Conservation (phyloP, 2,888 invertebrate genomes). For the Archaeoteleia sp. region DNA sequence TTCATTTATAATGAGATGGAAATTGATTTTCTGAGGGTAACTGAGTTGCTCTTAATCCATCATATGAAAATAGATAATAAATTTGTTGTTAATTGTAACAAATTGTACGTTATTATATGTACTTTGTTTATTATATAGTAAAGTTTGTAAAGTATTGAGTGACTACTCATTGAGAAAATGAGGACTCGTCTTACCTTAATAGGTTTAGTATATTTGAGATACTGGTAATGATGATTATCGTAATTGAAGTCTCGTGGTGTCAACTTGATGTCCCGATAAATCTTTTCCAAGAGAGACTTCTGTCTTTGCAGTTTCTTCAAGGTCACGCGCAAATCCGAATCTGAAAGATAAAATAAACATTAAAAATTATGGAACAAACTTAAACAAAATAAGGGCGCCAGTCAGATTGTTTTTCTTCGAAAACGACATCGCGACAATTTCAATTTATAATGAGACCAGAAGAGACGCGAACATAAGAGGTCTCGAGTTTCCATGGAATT, state of each 20-base stretch:
- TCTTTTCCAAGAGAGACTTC: slow-evolving; percentile 65
- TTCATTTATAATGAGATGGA: no score
- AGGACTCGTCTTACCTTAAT: slow-evolving; percentile 77
- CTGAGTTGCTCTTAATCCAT: no score
- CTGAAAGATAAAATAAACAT: slow-evolving; percentile 50
- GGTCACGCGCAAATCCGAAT: slow-evolving; percentile 62
- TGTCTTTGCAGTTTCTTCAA: slow-evolving; percentile 66
- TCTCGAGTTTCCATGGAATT: slow-evolving; percentile 33
- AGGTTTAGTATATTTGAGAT: slow-evolving; percentile 84
- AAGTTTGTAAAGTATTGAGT: no score
- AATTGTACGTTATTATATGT: no score
- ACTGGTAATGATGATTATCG: slow-evolving; percentile 87
- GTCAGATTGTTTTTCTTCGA: not conserved
- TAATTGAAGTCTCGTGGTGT: slow-evolving; percentile 86
- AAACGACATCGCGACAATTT: slow-evolving; percentile 20
- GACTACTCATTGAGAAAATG: slow-evolving; percentile 35
- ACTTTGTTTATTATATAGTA: no score
- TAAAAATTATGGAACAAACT: slow-evolving; percentile 4
- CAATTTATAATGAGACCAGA: slow-evolving; percentile 36
- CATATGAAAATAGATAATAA: no score
- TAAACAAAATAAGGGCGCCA: not conserved
- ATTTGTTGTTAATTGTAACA: no score
- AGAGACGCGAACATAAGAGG: slow-evolving; percentile 22
- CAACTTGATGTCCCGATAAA: slow-evolving; percentile 76
- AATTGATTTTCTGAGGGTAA: no score